These are phyloP conservation scores for Chlamydotis undulata DNA, from an alignment of 2,113 vertebrate species.

Conservation along the genomic window DNA sequence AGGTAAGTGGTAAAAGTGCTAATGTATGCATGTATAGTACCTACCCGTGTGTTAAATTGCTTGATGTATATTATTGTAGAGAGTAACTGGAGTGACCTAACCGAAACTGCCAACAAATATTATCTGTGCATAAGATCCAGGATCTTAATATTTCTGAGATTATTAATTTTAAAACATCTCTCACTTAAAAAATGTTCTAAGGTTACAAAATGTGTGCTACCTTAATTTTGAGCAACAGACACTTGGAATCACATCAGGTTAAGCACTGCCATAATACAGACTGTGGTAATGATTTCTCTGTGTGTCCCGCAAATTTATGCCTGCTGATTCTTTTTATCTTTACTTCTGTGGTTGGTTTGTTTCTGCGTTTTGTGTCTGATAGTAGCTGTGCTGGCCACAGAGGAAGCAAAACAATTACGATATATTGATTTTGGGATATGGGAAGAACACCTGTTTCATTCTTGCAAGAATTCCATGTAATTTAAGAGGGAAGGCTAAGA, in stretches of 20 bases:
- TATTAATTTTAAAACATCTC: background rate
- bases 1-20: constrained; percentile 75
- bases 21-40: background rate
- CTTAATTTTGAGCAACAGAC: background rate
- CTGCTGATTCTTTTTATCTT: background rate
- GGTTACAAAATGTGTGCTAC: background rate
- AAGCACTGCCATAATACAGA: background rate
- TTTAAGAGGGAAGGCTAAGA: background rate
- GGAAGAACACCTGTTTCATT: background rate
- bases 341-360: background rate
- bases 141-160: background rate
- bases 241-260: background rate
- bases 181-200: background rate
- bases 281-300: background rate
- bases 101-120: background rate
- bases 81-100: background rate
- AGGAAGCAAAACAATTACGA: background rate
- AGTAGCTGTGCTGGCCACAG: background rate
- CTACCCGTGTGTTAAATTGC: background rate
- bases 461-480: background rate
- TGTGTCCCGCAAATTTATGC: background rate
- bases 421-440: background rate
- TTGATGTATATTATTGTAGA: background rate
- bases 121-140: background rate
- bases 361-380: background rate